These are phyloP conservation scores for Thalassophryne amazonica DNA, from an alignment of 2,797 vertebrate genomes.

Conservation along the genomic window DNA sequence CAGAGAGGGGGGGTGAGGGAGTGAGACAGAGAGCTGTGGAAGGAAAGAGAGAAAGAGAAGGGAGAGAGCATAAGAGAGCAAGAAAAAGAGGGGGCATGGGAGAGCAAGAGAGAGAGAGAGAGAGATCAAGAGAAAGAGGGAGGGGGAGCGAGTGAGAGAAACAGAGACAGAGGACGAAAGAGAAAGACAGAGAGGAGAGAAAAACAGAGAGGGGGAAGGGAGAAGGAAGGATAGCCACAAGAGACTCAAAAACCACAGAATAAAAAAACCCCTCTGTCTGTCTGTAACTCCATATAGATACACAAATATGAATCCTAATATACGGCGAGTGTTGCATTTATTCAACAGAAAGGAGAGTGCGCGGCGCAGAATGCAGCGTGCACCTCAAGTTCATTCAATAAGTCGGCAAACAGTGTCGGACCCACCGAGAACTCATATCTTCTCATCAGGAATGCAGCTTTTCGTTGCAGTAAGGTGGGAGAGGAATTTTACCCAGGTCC, in stretches of 20 bases:
- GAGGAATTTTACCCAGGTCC: conserved; percentile 55
- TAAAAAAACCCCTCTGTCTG: conserved; percentile 75
- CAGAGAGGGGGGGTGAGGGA: conserved; percentile 72
- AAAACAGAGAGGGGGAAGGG: conserved; percentile 76
- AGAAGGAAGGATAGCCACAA: conserved; percentile 77
- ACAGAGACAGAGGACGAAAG: conserved; percentile 77
- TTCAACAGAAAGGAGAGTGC: conserved; percentile 51
- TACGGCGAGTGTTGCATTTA: conserved; percentile 63
- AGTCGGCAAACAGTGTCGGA: conserved; percentile 60
- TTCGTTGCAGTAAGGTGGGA: conserved; percentile 64
- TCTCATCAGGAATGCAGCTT: conserved; percentile 66
- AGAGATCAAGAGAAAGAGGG: conserved; percentile 42
- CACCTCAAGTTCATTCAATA: conserved; percentile 74
- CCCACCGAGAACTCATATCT: conserved; percentile 57
- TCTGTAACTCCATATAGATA: conserved; percentile 75
- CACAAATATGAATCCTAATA: conserved; percentile 77
- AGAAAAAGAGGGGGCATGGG: conserved; percentile 61
- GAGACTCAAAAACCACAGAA: conserved; percentile 82
- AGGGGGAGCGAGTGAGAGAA: conserved; percentile 71
- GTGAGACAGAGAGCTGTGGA: conserved; percentile 73
- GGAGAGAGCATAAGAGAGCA: conserved; percentile 56
- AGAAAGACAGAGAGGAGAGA: conserved; percentile 76
- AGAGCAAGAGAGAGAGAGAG: conserved; percentile 59
- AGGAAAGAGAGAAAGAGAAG: conserved; percentile 70
- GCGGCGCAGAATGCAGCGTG: conserved; percentile 49